Base-by-base conservation (phyloP, 2,888 invertebrate species). In the Tupiocoris notatus region DNA sequence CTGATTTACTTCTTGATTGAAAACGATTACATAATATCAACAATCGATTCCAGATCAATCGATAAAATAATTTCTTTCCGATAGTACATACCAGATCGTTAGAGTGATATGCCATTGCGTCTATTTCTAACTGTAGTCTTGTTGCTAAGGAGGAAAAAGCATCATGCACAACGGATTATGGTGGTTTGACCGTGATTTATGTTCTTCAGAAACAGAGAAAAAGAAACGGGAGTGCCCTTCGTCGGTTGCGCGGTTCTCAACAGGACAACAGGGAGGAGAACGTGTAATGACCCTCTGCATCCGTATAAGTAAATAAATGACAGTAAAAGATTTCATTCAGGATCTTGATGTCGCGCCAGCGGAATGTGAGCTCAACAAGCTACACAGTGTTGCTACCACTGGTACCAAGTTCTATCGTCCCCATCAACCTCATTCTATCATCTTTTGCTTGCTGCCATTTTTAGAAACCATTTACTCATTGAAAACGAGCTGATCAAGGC, bases 251-350 rank as follows among this genome's bases (percentile, higher is more conserved):
- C 39, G 3, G 39, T 7, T 7, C 12, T 3, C 39, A 7, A 12
- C 39, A 7, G 39, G 39, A 39, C 6, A 39, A 39, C 39, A 12
- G 39, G 39, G 39, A 39, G 39, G 39, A 39, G 39, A 39, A 39
- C 39, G 39, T 39, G 39, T 65, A 65, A 65, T 65, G 65, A 65
- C 25, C 65, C 25, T 39, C 65, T 0, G 20, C 20, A 16, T 39
- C 65, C 65, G 39, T 65, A 65, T 65, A 65, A 24, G 65, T 24
- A 23, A 25, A 64, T 64, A 24, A 64, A 64, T 64, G 64, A 65
- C 65, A 20, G 39, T 39, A 39, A 65, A 65, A 65, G 65, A 65
- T 65, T 65, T 65, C 65, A 65, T 65, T 65, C 25, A 65, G 18
- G 65, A 65, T 25, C 65, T 65, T 20, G 39, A 24, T 39, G 65